Base-by-base conservation (phyloP, 2,888 invertebrate species). In the Tricholauxania praeusta region DNA sequence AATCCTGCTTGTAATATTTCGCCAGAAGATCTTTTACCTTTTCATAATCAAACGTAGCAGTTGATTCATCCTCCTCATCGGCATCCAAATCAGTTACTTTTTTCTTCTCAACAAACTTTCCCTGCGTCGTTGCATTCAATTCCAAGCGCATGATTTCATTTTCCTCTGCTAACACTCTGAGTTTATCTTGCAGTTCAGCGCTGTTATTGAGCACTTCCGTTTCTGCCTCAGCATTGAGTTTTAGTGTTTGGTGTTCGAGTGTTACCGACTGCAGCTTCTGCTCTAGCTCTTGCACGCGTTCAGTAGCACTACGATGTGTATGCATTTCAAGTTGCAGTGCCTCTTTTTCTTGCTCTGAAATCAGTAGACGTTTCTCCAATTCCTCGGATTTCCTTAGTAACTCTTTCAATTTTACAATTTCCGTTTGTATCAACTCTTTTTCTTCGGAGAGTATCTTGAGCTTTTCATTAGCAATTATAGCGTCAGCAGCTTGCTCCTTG, bases 21-120 rank as follows among this genome's bases (percentile, higher is more conserved):
- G 80, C 80, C 0, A 86, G 72, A 14, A 86, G 62, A 0, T 76
- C 73, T 4, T 79, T 81, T 32, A 86, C 71, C 59, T 83, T 80
- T 28, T 80, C 79, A 48, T 83, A 69, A 67, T 82, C 79, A 47
- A 78, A 79, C 19, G 74, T 69, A 14, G n/a, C 22, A 39, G 39
- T 39, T 39, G 39, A 39, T 6, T 75, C 74, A 17, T 77, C 80
- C 5, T 77, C 76, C 1, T 78, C 74, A 22, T 76, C 78, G 8
- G 82, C 82, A 76, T 87, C 87, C 74, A 87, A 75, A 72, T 87
- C 87, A 47, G 86, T 87, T 10, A 87, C 78, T 73, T 85, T 82
- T 72, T 82, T 80, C 67, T 85, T 85, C 64, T 84, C 85, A 70
- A 84, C 84, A 67, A 82, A 82, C 52, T 83, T 81, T 19, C 80